phyloP scores from a whole-genome alignment of 2,113 vertebrate species.

The Caretta caretta region DNA sequence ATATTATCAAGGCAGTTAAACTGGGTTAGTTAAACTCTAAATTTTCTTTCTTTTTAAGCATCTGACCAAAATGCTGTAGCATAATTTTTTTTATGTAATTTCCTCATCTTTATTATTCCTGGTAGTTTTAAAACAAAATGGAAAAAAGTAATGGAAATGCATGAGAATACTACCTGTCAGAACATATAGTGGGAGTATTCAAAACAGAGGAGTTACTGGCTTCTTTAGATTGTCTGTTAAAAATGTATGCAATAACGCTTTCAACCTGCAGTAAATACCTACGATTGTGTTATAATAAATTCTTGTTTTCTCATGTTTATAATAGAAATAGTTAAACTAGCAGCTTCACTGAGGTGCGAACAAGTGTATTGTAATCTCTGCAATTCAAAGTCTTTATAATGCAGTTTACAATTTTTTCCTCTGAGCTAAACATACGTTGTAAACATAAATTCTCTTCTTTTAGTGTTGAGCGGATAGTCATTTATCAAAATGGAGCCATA shows the following conservation, averaged over 20 bases:
- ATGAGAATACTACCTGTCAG: background rate
- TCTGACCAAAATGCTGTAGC: background rate
- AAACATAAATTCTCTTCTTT: conserved; percentile 5
- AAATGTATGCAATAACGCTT: background rate
- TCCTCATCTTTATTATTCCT: conserved; percentile 36
- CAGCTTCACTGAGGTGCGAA: background rate
- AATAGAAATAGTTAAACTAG: background rate
- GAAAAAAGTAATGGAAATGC: conserved; percentile 16
- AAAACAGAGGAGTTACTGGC: background rate
- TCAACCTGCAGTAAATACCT: background rate
- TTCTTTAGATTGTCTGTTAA: background rate
- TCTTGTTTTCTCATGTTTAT: background rate
- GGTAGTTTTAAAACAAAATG: conserved; percentile 11
- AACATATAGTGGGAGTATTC: background rate
- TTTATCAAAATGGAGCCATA: conserved; percentile 19
- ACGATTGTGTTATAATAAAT: background rate
- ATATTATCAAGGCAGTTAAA: conserved; percentile 28
- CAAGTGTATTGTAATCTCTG: background rate
- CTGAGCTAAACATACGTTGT: background rate
- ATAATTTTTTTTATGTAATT: background rate
- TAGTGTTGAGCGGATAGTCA: background rate
- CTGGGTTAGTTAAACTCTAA: conserved; percentile 9
- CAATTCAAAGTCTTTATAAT: background rate
- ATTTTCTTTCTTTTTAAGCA: background rate
- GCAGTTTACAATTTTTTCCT: rapidly evolving